These are phyloP conservation scores for Cryptotis parvus DNA, from an alignment of 2,113 vertebrate species.

Conservation along the genomic window DNA sequence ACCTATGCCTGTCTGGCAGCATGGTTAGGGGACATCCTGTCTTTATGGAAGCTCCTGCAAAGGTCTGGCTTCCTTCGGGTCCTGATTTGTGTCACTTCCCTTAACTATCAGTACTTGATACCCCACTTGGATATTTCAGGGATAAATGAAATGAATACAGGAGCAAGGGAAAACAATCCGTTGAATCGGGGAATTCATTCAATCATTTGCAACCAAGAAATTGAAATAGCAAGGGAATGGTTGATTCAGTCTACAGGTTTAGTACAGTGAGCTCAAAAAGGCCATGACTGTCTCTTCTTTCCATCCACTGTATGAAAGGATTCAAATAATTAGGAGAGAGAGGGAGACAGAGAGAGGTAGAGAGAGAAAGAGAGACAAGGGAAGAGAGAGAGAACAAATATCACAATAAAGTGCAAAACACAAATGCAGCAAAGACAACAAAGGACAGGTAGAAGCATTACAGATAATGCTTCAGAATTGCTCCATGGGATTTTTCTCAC, in stretches of 20 bases:
- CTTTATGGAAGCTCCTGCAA: background rate
- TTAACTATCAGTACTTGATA: background rate
- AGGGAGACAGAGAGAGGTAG: too few species aligned
- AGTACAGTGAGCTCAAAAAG: background rate
- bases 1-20: background rate
- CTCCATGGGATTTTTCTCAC: background rate
- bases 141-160: background rate
- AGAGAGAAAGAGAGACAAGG: too few species aligned
- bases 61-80: background rate
- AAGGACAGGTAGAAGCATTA: background rate
- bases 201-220: background rate
- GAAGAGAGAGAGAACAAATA: too few species aligned
- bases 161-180: background rate
- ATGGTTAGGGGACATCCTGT: background rate
- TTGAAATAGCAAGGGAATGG: background rate
- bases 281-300: background rate
- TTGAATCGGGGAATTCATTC: background rate
- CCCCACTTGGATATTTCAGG: background rate
- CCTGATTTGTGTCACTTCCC: background rate
- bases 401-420: too few species aligned
- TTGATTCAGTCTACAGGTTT: background rate
- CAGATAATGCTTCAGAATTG: background rate
- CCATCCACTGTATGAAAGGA: background rate
- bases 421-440: background rate
- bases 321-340: background rate